Conservation (phyloP, 2,888 invertebrate genomes). For the Harpalus rubripes region DNA sequence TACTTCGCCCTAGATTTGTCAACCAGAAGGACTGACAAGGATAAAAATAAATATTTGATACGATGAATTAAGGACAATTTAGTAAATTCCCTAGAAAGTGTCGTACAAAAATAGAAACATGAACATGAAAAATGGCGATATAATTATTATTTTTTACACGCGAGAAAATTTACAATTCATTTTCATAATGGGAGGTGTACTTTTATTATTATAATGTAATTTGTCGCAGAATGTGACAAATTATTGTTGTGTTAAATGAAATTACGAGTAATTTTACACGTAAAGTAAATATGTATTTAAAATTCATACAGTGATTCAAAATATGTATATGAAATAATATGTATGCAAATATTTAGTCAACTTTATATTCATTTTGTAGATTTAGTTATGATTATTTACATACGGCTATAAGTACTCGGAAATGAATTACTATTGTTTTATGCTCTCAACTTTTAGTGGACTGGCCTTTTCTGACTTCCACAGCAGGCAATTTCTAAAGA, state of each 20-base stretch:
- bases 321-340: too few relatives aligned
- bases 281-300: neutral
- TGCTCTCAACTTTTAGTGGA: too few relatives aligned
- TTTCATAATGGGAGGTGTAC: neutral
- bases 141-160: neutral
- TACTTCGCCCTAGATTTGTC: neutral
- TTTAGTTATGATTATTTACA: too few relatives aligned
- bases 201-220: slow-evolving; percentile 22
- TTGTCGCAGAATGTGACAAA: neutral
- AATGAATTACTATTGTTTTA: too few relatives aligned
- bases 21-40: neutral
- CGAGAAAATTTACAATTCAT: neutral
- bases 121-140: neutral
- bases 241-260: neutral
- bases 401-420: too few relatives aligned
- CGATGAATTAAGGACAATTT: neutral
- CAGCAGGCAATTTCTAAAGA: too few relatives aligned
- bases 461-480: too few relatives aligned
- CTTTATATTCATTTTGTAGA: too few relatives aligned
- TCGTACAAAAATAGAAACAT: neutral
- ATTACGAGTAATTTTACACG: neutral
- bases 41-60: slow-evolving; percentile 4
- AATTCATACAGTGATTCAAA: neutral
- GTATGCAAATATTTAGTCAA: too few relatives aligned
- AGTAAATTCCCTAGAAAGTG: neutral